Base-by-base conservation (phyloP, 2,888 invertebrate genomes). In the Synanthedon tipuliformis region DNA sequence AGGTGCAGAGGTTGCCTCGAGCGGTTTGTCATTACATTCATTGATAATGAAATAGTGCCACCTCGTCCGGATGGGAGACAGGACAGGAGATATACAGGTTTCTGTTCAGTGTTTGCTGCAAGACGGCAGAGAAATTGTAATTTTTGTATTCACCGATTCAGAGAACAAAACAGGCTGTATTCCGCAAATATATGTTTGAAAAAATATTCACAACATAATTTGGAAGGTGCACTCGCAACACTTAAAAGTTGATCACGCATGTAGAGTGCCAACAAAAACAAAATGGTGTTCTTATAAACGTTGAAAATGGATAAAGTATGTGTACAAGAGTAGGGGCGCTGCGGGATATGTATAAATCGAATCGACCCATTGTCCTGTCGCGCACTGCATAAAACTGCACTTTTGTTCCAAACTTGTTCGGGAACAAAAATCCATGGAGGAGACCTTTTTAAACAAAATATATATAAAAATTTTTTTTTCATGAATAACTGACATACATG, bases 361-460 rank as follows among this genome's bases (percentile, higher is more conserved):
- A 65, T 67, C 60, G 63, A 59, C 57, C 75, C 78, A 82, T 82
- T 81, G 82, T 81, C 66, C 78, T 81, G 81, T 81, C 78, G 68
- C 63, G 65, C 62, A 62, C 59, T 66, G 62, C 65, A 66, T 65
- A 69, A 71, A 71, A 74, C 64, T 70, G 68, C 70, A 69, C 71
- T 75, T 68, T 75, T 70, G 66, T 16, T 49, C 49, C 49, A 49
- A 16, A 49, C 23, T 18, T 23, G 49, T 11, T 49, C 16, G 16
- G 23, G 49, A 67, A 70, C 68, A 71, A 61, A 58, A 57, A 59
- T 56, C 62, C 52, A 57, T 67, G 54, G 75, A 74, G 71, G 40
- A 34, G 34, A 34, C 7, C 1, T 7, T 34, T 8, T 8, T 8
- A 34, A 34, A 34, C 8, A 10, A 34, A 7, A 34, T 1, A 23